A percentile compares a stretch with the other conserved stretches of the same genome.
Evolutionary conservation across 23 tunicate genomes (phyloP).

Genomic region (Pegea sp.): DNA sequence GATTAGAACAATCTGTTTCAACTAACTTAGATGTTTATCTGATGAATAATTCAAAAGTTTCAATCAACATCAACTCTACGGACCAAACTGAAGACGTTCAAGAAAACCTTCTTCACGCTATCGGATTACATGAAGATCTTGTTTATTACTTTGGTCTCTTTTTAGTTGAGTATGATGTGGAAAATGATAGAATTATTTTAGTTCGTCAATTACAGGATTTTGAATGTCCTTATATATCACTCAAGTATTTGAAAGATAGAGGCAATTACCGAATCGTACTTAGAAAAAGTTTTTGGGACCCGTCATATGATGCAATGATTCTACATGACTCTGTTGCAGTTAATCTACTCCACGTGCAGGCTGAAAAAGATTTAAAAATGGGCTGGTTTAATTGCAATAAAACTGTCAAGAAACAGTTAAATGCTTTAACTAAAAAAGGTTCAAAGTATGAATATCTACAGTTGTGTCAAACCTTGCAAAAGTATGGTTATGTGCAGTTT

Average conservation of each 20-base stretch:
- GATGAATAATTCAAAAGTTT: conserved; percentile 38
- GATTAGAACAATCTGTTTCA: conserved; percentile 30
- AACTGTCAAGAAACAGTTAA: conserved; percentile 11
- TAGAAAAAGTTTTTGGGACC: conserved; percentile 77
- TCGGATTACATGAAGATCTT: conserved; percentile 39
- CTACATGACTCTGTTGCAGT: conserved; percentile 22
- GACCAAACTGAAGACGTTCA: conserved; percentile 59
- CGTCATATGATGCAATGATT: conserved; percentile 26
- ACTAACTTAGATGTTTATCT: conserved; percentile 32
- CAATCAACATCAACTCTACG: conserved; percentile 34
- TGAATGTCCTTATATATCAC: conserved; percentile 72
- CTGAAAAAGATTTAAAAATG: conserved; percentile 28
- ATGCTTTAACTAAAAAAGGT: conserved; percentile 10
- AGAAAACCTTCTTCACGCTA: conserved; percentile 25
- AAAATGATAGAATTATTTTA: not conserved
- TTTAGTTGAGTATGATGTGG: conserved; percentile 15
- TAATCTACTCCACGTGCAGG: conserved; percentile 58
- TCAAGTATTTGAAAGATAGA: conserved; percentile 30
- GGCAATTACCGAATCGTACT: conserved; percentile 25
- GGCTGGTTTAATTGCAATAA: conserved; percentile 42
- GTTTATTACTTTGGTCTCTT: conserved; percentile 61
- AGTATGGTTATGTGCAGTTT: conserved; percentile 59
- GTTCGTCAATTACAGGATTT: conserved; percentile 60
- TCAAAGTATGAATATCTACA: conserved; percentile 50
- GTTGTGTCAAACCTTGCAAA: conserved; percentile 53